Evolutionary conservation across 2,113 vertebrate genomes (phyloP).

Genomic region (Centropristis striata): DNA sequence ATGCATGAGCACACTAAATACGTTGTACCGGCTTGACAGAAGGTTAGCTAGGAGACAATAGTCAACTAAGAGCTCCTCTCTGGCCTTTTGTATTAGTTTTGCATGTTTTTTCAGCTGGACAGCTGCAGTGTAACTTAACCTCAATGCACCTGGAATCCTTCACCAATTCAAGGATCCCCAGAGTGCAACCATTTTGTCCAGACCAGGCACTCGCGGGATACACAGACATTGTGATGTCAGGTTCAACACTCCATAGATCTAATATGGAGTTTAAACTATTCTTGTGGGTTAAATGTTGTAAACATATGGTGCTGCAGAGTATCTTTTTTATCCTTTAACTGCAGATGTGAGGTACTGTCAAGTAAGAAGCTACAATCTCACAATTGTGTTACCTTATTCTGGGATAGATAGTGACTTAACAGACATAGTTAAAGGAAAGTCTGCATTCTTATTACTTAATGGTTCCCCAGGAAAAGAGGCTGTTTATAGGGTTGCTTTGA

Average conservation of each 20-base stretch:
- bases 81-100: constrained; percentile 54
- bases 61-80: constrained; percentile 50
- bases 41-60: constrained; percentile 45
- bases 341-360: neutral
- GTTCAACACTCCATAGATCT: neutral
- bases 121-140: constrained; percentile 80
- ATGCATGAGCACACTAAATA: constrained; percentile 27
- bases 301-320: neutral
- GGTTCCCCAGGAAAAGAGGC: neutral
- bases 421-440: too few relatives aligned
- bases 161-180: constrained; percentile 5
- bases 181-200: neutral
- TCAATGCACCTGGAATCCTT: constrained; percentile 76
- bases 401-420: too few relatives aligned
- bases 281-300: neutral
- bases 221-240: constrained; percentile 1
- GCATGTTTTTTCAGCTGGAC: constrained; percentile 82
- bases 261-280: neutral
- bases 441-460: too few relatives aligned
- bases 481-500: constrained; percentile 3
- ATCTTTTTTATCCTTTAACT: neutral
- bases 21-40: constrained; percentile 12
- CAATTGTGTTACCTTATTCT: too few relatives aligned
- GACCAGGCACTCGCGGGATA: neutral
- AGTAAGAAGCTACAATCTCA: neutral